Evolutionary conservation across 2,797 vertebrate genomes (phyloP).

Genomic region (Merluccius polli): DNA sequence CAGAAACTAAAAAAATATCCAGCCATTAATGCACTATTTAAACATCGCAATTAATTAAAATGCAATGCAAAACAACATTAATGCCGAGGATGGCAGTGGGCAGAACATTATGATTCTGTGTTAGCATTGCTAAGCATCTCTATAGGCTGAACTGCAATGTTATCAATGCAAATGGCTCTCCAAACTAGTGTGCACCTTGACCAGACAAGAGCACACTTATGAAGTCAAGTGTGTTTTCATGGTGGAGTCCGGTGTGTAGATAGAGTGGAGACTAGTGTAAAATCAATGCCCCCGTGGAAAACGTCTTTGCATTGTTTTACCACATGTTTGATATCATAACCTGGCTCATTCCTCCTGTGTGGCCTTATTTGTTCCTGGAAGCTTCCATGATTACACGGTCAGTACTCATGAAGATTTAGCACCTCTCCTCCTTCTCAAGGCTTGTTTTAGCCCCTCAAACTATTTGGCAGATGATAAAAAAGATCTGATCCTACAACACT

Average conservation of each 20-base stretch:
- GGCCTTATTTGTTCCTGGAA: background rate
- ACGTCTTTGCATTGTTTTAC: background rate
- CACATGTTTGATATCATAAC: background rate
- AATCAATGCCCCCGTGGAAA: slow-evolving; percentile 26
- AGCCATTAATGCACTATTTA: background rate
- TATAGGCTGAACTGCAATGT: no score
- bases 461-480: slow-evolving; percentile 20
- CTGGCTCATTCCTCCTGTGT: background rate
- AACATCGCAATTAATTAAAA: no score
- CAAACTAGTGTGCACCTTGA: background rate
- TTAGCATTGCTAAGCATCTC: no score
- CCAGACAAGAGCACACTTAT: slow-evolving; percentile 65
- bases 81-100: no score
- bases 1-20: background rate
- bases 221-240: slow-evolving; percentile 59
- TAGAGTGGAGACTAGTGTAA: slow-evolving; percentile 46
- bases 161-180: background rate
- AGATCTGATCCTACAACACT: slow-evolving; percentile 10
- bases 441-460: slow-evolving; percentile 9
- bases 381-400: slow-evolving; percentile 30
- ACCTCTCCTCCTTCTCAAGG: background rate
- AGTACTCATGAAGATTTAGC: slow-evolving; percentile 20
- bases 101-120: no score
- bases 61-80: no score
- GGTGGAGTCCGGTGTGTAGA: slow-evolving; percentile 37